Evolutionary conservation across 2,113 vertebrate species (phyloP).

Genomic region (Marmota flaviventris): DNA sequence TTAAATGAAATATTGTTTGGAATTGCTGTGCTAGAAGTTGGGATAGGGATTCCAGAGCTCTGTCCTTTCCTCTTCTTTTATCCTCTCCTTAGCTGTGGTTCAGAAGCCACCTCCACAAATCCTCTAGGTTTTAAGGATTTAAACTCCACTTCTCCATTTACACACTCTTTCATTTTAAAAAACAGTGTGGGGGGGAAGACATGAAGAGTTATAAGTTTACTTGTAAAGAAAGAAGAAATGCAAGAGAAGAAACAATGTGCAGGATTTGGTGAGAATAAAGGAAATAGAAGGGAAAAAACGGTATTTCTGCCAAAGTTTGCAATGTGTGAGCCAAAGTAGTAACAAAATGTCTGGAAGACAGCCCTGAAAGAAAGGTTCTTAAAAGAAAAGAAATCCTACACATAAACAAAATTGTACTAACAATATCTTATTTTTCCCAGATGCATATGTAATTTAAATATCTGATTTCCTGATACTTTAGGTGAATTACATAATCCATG

Average conservation of each 20-base stretch:
- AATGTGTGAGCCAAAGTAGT: neutral
- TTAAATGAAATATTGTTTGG: neutral
- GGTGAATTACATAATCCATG: neutral
- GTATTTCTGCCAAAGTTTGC: neutral
- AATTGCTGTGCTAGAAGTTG: neutral
- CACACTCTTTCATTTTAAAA: neutral
- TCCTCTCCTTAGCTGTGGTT: rapidly evolving
- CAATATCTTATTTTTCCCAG: neutral
- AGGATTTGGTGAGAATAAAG: neutral
- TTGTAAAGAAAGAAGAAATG: neutral
- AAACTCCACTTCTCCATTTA: neutral
- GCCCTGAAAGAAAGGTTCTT: neutral
- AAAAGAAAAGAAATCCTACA: neutral
- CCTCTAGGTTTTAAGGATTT: neutral
- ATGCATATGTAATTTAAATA: neutral
- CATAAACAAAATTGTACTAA: neutral
- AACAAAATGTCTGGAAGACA: neutral
- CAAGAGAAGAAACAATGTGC: neutral
- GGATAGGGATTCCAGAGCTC: no score
- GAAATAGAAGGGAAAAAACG: neutral
- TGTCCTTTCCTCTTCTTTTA: rapidly evolving
- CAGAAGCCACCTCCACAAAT: neutral
- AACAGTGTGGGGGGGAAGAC: neutral
- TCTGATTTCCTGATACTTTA: neutral
- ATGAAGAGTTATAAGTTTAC: neutral